Evolutionary conservation across 1,140 invertebrate genomes (phyloP).

Genomic region (Drosophila carrolli): DNA sequence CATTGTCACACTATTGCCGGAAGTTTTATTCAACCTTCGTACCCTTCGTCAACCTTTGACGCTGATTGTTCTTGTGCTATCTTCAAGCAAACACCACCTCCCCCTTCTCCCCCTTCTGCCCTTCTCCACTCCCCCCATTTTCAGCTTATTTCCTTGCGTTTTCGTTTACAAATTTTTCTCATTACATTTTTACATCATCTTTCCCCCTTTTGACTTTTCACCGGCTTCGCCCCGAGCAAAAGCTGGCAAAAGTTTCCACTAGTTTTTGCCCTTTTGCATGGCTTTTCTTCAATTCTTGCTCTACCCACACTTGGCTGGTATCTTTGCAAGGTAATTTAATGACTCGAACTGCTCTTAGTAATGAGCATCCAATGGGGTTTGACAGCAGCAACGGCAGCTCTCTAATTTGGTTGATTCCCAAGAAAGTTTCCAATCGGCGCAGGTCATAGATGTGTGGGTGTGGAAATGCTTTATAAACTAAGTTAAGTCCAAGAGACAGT

Average conservation of each 20-base stretch:
- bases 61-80: conserved; percentile 53
- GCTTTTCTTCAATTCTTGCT: conserved; percentile 6
- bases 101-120: too few relatives aligned
- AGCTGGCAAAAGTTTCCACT: conserved; percentile 41
- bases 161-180: conserved; percentile 65
- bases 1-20: conserved; percentile 64
- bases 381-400: neutral
- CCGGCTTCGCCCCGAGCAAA: conserved; percentile 11
- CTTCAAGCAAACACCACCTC: neutral
- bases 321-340: conserved; percentile 69
- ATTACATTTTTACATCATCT: conserved; percentile 66
- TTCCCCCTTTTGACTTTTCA: conserved; percentile 50
- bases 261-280: conserved; percentile 13
- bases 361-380: neutral
- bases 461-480: too few relatives aligned
- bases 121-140: conserved; percentile 3
- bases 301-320: conserved; percentile 14
- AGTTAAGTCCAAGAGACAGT: too few relatives aligned
- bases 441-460: too few relatives aligned
- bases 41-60: conserved; percentile 13
- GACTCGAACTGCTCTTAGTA: conserved; percentile 49
- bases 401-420: conserved; percentile 1
- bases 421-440: neutral
- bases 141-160: conserved; percentile 42
- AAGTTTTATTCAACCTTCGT: conserved; percentile 41